Conservation (phyloP, 1,140 invertebrate species). For the Cherax quadricarinatus region DNA sequence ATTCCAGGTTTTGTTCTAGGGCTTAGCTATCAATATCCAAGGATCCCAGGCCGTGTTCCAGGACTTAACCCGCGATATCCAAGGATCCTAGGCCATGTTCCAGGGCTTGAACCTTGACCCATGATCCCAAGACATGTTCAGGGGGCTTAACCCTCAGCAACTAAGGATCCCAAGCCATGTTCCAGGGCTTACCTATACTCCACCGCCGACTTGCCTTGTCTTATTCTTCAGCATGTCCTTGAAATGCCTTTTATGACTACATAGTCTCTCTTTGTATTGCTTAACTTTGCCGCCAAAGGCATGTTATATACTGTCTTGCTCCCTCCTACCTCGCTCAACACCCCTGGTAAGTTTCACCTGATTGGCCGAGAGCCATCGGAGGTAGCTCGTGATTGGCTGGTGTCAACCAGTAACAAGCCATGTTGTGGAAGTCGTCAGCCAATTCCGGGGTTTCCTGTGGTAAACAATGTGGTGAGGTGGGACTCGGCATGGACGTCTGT, state of each 20-base stretch:
- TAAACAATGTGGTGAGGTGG: neutral
- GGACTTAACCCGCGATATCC: neutral
- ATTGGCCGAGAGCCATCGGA: neutral
- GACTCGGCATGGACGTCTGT: slow-evolving; percentile 38
- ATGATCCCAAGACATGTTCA: neutral
- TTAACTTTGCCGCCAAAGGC: neutral
- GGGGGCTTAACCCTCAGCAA: neutral
- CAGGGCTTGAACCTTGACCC: neutral
- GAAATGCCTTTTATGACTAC: slow-evolving; percentile 32
- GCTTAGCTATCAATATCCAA: too few species aligned
- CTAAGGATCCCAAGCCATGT: neutral
- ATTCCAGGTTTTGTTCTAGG: too few species aligned
- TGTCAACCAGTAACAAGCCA: neutral
- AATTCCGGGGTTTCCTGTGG: neutral
- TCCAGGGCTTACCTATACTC: neutral
- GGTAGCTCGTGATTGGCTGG: neutral
- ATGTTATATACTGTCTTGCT: neutral
- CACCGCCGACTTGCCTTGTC: slow-evolving; percentile 48
- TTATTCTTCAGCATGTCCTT: slow-evolving; percentile 38
- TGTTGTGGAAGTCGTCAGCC: neutral
- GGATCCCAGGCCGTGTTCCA: neutral
- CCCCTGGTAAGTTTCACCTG: neutral
- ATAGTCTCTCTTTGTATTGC: neutral
- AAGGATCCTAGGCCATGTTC: neutral
- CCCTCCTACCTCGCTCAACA: slow-evolving; percentile 34